Evolutionary conservation across 2,888 invertebrate species (phyloP).

Genomic region (Sesamia inferens): DNA sequence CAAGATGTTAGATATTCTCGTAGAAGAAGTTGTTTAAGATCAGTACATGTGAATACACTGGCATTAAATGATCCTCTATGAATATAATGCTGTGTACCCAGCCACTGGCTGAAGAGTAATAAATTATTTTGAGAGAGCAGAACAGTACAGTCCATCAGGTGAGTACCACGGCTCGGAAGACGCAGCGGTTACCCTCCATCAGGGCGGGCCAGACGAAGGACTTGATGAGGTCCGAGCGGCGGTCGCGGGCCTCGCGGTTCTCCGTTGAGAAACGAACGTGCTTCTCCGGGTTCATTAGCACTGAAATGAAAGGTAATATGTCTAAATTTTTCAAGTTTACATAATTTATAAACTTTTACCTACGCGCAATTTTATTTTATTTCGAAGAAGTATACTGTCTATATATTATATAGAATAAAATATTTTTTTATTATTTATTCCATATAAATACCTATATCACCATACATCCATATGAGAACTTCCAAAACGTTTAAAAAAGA

Average conservation of each 20-base stretch:
- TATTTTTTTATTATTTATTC: background rate
- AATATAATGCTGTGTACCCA: background rate
- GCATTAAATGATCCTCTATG: background rate
- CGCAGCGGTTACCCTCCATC: slow-evolving; percentile 93
- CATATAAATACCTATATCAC: too few species aligned
- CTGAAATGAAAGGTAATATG: slow-evolving; percentile 73
- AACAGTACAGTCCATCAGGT: slow-evolving; percentile 88
- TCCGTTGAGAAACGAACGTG: slow-evolving; percentile 92
- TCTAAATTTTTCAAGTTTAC: slow-evolving; percentile 1
- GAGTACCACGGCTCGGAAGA: slow-evolving; percentile 96
- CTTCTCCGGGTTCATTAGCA: slow-evolving; percentile 92
- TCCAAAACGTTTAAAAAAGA: background rate
- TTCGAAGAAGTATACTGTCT: too few species aligned
- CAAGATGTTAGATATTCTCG: background rate
- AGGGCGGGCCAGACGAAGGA: slow-evolving; percentile 97
- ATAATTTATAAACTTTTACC: background rate
- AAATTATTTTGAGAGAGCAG: slow-evolving; percentile 2
- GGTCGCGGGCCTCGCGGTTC: slow-evolving; percentile 91
- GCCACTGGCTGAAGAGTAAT: slow-evolving; percentile 5
- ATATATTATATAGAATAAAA: background rate
- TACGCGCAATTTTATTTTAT: too few species aligned
- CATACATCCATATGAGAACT: background rate
- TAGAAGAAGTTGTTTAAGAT: background rate
- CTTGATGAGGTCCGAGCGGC: slow-evolving; percentile 93
- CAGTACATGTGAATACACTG: background rate